Percentiles rank a stretch among this genome's conserved stretches.
phyloP scores from a whole-genome alignment of 2,113 vertebrate species.

The Platycercus adscitus region DNA sequence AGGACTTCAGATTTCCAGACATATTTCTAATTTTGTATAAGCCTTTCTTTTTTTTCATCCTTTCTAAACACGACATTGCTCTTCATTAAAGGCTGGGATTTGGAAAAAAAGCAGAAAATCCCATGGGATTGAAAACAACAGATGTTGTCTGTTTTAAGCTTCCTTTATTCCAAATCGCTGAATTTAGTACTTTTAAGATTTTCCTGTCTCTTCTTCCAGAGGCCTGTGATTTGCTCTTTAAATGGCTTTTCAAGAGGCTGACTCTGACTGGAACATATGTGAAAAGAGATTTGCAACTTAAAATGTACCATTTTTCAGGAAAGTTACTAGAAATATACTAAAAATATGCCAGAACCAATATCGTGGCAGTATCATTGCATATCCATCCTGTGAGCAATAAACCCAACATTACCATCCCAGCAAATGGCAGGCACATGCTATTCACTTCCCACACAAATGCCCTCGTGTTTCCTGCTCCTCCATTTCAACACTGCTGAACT shows the following conservation, averaged over 20 bases:
- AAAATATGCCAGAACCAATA: neutral
- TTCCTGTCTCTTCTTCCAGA: constrained; percentile 27
- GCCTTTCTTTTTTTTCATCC: neutral
- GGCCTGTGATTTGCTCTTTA: neutral
- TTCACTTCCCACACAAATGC: neutral
- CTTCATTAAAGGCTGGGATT: constrained; percentile 43
- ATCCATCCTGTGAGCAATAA: neutral
- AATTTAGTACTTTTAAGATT: constrained; percentile 48
- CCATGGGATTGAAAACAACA: constrained; percentile 60
- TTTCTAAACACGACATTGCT: constrained; percentile 40
- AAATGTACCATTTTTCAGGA: neutral
- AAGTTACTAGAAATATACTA: neutral
- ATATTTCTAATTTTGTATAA: constrained; percentile 28
- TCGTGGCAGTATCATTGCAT: neutral
- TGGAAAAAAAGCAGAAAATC: constrained; percentile 30
- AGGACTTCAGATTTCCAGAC: constrained; percentile 34
- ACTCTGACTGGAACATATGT: neutral
- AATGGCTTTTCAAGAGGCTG: constrained; percentile 33
- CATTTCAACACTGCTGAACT: neutral
- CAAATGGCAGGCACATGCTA: neutral
- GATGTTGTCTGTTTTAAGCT: constrained; percentile 67
- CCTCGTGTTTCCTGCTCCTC: neutral
- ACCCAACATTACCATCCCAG: neutral
- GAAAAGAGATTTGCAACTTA: neutral
- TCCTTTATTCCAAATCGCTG: constrained; percentile 50